Evolutionary conservation across 2,797 vertebrate species (phyloP), one percentile per base, ranked within the genome.

Genomic region (Pangasius macronema): DNA sequence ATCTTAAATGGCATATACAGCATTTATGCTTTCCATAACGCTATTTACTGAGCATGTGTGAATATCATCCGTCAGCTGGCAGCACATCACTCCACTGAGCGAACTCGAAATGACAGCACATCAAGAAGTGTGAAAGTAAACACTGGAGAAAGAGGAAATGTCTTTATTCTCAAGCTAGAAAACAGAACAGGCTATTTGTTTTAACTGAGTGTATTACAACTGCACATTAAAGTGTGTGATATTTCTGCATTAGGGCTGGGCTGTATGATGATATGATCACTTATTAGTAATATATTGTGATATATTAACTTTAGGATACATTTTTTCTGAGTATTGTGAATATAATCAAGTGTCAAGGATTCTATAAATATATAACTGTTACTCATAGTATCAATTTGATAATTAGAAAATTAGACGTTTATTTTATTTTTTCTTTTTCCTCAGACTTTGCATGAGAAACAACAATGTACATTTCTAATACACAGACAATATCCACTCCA

Each of bases 61-160:
- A 68, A 68, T 14, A 53, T 83, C 57, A 75, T 87, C 67, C 30
- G 51, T 75, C 68, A 87, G 72, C 42, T 77, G 59, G 67, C 70
- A 86, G 55, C 55, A 63, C 82, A 57, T 77, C 82, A 87, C 51
- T 77, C 42, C 36, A 79, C 72, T 67, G 70, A 77, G 61, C 39
- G 16, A 57, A 77, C 16, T 81, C 7, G 13, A 73, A 67, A 87
- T 65, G 86, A 46, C 68, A 87, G 70, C 81, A 76, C 63, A 67
- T 77, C 84, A 79, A 53, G 57, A 51, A 9, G 75, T 53, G 84
- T 85, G 42, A 67, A 79, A 67, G 61, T 85, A 85, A 79, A 87
- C 81, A 53, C 77, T n/a, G 79, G n/a, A 51, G 68, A 55, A 65
- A 55, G 27, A 79, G 24, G 11, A 33, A 30, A 57, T 5, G 51